Evolutionary conservation across 1,140 invertebrate genomes (phyloP).

Genomic region (Trachelipus rathkii): DNA sequence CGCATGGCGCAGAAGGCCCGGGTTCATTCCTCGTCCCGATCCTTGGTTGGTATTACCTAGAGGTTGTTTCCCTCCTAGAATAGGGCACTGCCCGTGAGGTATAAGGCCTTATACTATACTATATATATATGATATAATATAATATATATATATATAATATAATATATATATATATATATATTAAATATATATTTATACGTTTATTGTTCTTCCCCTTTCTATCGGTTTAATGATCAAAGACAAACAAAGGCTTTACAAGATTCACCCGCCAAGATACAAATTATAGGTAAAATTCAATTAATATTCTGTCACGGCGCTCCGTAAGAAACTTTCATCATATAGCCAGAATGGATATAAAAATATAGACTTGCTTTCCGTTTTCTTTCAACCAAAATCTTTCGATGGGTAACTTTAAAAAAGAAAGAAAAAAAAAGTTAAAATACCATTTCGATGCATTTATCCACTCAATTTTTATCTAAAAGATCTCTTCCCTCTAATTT

Average conservation of each 20-base stretch:
- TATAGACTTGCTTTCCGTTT: constrained; percentile 10
- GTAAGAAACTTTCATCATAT: constrained; percentile 1
- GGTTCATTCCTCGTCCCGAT: no score
- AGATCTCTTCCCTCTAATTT: constrained; percentile 2
- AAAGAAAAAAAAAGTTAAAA: not conserved
- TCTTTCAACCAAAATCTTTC: constrained; percentile 7
- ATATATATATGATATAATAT: no score
- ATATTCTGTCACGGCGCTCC: constrained; percentile 1
- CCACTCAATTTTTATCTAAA: constrained; percentile 7
- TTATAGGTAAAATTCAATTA: constrained; percentile 10
- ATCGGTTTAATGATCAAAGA: constrained; percentile 5
- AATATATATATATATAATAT: no score
- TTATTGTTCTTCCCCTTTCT: not conserved
- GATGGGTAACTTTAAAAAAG: not conserved
- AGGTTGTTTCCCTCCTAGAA: no score
- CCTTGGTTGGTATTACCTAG: no score
- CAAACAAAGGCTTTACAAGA: constrained; percentile 7
- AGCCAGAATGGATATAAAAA: not conserved
- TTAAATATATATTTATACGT: not conserved
- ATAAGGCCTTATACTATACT: no score
- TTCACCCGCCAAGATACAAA: constrained; percentile 11
- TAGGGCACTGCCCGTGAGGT: no score
- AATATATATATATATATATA: no score
- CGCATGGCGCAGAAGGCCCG: no score
- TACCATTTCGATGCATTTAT: constrained; percentile 8